Conservation (phyloP, 2,888 invertebrate genomes). For the Caenorhabditis wallacei region DNA sequence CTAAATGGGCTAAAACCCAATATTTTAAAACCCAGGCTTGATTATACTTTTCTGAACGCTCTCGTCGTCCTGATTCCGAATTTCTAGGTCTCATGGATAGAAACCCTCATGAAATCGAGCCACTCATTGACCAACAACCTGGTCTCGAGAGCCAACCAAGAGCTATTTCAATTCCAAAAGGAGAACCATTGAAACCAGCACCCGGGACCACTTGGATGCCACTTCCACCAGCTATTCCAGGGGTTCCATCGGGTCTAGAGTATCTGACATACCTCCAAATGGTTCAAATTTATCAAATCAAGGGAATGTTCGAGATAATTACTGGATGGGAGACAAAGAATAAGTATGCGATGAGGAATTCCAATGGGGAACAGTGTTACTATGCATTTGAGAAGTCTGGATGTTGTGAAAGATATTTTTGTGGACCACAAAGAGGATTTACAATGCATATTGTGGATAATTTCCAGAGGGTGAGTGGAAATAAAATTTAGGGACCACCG, state of each 20-base stretch:
- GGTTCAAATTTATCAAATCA: slow-evolving; percentile 65
- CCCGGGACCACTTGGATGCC: slow-evolving; percentile 67
- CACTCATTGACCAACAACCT: too few species aligned
- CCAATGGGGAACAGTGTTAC: slow-evolving; percentile 71
- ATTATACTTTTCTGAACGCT: not conserved
- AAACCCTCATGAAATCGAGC: too few species aligned
- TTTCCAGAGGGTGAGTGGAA: slow-evolving; percentile 66
- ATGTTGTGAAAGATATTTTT: slow-evolving; percentile 83
- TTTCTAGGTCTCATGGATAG: too few species aligned
- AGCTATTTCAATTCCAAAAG: too few species aligned
- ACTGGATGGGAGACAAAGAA: slow-evolving; percentile 76
- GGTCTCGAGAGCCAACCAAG: too few species aligned
- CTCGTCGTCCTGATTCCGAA: too few species aligned
- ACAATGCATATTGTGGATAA: slow-evolving; percentile 84
- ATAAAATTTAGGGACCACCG: too few species aligned
- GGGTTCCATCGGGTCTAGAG: slow-evolving; percentile 68
- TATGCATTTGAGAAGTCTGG: slow-evolving; percentile 83
- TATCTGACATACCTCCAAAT: slow-evolving; percentile 67
- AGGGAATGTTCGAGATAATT: slow-evolving; percentile 72
- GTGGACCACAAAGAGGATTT: slow-evolving; percentile 84
- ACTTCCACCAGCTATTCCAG: slow-evolving; percentile 63
- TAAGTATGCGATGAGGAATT: slow-evolving; percentile 72
- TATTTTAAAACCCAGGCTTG: too few species aligned
- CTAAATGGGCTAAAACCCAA: not conserved
- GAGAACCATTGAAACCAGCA: slow-evolving; percentile 33